Evolutionary conservation across 1,140 invertebrate species (phyloP), one percentile per base, ranked within the genome.

Genomic region (Olivierus martensii): DNA sequence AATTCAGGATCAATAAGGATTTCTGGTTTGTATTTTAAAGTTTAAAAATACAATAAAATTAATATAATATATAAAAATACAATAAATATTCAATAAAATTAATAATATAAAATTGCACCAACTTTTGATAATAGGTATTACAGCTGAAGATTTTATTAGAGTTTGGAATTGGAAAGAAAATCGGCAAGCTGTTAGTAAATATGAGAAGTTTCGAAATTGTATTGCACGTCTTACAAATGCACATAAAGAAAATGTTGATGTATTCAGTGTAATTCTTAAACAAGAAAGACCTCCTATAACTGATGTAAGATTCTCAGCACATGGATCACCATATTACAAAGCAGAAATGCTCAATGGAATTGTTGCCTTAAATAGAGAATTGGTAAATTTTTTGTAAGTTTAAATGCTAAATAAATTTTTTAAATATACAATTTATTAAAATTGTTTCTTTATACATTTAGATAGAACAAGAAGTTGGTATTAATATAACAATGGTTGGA

Each of bases 401-500:
- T 3, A 7, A 28, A 18, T 21, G 3, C 4, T 47, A n/a, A 41
- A 9, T 41, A 41, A 9, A 18, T 18, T 41, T 4, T 41, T 5
- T 41, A 41, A 18, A 12, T 41, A 41, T 15, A 41, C 14, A 15
- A 11, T 15, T 41, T 41, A 18, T 41, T 41, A 6, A 38, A 7
- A 3, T 49, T 18, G 18, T 12, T 42, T 38, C n/a, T 42, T 12
- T 37, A 12, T 14, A 12, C 6, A 19, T 45, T 14, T 38, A 57
- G 52, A 94, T 97, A 67, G 90, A 95, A 71, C 78, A 81, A 61
- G 82, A 86, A 57, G 83, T 95, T 7, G 91, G 90, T 21, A 88
- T 96, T 46, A 91, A 92, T 62, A 93, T 98, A 42, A 90, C 87
- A 4, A 95, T 96, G 90, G 89, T 96, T 3, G 90, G 90, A 51